phyloP scores from a whole-genome alignment of 2,113 vertebrate species.

The Leucoraja erinaceus region DNA sequence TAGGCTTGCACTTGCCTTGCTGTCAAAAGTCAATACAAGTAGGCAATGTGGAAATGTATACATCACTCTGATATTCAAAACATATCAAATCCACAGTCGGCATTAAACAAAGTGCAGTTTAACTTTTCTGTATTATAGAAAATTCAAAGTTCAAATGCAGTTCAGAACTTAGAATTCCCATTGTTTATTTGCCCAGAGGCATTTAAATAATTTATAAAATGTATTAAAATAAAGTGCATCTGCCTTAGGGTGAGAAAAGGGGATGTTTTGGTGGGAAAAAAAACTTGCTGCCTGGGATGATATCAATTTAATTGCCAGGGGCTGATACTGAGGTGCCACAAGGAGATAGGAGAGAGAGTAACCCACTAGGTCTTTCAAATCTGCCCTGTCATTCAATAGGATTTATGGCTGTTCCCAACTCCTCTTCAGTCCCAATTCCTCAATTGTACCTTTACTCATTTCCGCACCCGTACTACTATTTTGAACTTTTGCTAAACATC shows the following conservation, averaged over 20 bases:
- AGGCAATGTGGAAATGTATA: neutral
- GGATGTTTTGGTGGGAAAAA: neutral
- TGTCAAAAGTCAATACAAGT: neutral
- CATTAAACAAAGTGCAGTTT: neutral
- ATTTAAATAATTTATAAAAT: neutral
- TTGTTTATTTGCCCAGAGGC: neutral
- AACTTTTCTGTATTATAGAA: neutral
- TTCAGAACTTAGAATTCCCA: neutral
- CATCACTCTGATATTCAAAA: neutral
- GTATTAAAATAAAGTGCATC: neutral
- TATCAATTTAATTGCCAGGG: neutral
- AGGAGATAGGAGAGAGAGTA: too few relatives aligned
- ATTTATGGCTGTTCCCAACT: too few relatives aligned
- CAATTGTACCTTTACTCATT: too few relatives aligned
- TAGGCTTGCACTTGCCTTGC: neutral
- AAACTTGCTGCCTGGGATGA: neutral
- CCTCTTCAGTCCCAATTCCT: too few relatives aligned
- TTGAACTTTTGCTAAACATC: neutral
- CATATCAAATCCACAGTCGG: neutral
- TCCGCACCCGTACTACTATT: neutral
- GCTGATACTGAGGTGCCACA: neutral
- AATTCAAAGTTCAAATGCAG: neutral
- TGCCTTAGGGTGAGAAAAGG: neutral
- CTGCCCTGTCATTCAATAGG: too few relatives aligned
- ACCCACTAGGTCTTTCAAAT: too few relatives aligned